phyloP scores from a whole-genome alignment of 2,888 invertebrate genomes.

The Polyploca ridens region DNA sequence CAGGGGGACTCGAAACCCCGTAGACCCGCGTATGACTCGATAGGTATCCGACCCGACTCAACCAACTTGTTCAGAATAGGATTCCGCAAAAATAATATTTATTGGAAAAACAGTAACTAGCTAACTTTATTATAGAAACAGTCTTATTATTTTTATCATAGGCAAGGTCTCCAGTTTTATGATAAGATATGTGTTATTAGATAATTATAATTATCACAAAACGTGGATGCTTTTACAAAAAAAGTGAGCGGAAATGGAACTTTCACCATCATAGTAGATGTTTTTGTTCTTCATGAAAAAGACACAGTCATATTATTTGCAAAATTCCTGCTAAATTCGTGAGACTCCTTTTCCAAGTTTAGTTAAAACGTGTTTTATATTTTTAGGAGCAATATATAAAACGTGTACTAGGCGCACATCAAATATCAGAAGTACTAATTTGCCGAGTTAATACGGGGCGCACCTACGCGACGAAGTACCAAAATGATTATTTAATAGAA shows the following conservation, averaged over 20 bases:
- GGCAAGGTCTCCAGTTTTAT: too few relatives aligned
- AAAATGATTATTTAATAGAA: constrained; percentile 79
- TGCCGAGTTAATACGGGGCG: constrained; percentile 63
- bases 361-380: not conserved
- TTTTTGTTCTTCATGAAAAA: not conserved
- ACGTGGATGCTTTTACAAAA: too few relatives aligned
- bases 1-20: constrained; percentile 37
- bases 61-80: constrained; percentile 3
- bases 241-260: not conserved
- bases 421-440: constrained; percentile 56
- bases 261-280: not conserved
- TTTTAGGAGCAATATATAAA: constrained; percentile 20
- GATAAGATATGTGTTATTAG: too few relatives aligned
- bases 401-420: constrained; percentile 38
- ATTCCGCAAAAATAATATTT: constrained; percentile 27
- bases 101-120: not conserved
- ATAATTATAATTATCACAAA: too few relatives aligned
- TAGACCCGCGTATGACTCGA: constrained; percentile 45
- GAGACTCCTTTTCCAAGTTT: not conserved
- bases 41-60: constrained; percentile 44
- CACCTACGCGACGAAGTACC: constrained; percentile 63
- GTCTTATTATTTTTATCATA: constrained; percentile 25
- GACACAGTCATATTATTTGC: too few relatives aligned
- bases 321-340: too few relatives aligned
- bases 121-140: constrained; percentile 45